Percentiles rank a stretch among this genome's conserved stretches.
phyloP scores from a whole-genome alignment of 2,888 invertebrate genomes.

The Seira sanloemensis region DNA sequence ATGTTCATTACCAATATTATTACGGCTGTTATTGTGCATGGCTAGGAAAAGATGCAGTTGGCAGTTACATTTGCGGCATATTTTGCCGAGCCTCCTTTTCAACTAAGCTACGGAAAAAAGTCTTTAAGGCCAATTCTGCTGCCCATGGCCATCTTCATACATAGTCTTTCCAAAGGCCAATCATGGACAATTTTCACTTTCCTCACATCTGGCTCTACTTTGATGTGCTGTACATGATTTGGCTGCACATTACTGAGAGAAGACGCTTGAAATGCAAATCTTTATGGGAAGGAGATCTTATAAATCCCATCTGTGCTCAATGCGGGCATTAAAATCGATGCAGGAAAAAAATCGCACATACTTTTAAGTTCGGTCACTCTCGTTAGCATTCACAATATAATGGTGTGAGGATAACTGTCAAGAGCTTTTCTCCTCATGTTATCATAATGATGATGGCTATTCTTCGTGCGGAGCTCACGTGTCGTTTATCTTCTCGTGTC shows the following conservation, averaged over 20 bases:
- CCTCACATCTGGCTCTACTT: background rate
- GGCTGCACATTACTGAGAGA: background rate
- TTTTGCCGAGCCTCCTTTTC: background rate
- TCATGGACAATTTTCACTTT: background rate
- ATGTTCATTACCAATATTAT: background rate
- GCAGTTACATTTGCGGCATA: background rate
- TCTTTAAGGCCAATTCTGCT: background rate
- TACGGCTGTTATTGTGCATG: background rate
- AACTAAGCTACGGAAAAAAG: background rate
- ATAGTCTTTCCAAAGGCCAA: background rate
- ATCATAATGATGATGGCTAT: background rate
- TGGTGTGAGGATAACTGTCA: slow-evolving; percentile 20
- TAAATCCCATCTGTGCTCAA: background rate
- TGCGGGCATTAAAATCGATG: background rate
- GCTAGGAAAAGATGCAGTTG: background rate
- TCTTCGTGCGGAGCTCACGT: background rate
- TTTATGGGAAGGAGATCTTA: background rate
- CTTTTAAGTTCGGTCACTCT: background rate
- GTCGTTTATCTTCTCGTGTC: background rate
- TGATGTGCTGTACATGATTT: too few species aligned
- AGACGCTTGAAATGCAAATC: background rate
- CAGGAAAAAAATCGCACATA: background rate
- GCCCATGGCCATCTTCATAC: background rate
- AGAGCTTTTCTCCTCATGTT: background rate
- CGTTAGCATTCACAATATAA: background rate